These are phyloP conservation scores for Brachylomia viminalis DNA, from an alignment of 2,888 invertebrate species.

Conservation along the genomic window DNA sequence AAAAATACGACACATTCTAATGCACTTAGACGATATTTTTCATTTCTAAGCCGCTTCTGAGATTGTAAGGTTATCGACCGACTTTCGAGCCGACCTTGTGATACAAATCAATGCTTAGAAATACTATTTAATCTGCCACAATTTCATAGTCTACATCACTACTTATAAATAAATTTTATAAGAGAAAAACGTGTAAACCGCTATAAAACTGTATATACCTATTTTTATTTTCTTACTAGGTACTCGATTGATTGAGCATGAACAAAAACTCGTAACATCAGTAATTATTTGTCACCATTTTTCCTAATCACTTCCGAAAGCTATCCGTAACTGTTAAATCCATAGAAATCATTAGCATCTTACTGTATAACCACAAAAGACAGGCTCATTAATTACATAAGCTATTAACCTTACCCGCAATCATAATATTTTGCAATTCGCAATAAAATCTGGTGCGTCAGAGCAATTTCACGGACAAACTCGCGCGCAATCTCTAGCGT, in stretches of 20 bases:
- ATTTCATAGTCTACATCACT: slow-evolving; percentile 47
- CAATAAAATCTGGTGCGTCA: slow-evolving; percentile 26
- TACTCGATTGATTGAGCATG: neutral
- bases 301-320: neutral
- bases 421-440: slow-evolving; percentile 50
- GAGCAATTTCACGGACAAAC: slow-evolving; percentile 41
- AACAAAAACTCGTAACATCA: too few relatives aligned
- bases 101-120: slow-evolving; percentile 48
- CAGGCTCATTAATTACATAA: slow-evolving; percentile 23
- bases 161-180: neutral
- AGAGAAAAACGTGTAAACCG: too few relatives aligned
- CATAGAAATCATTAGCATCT: slow-evolving; percentile 21
- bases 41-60: slow-evolving; percentile 11
- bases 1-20: neutral
- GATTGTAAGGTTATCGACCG: slow-evolving; percentile 56
- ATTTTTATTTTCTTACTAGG: neutral
- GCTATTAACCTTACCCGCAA: slow-evolving; percentile 30
- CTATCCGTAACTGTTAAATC: slow-evolving; percentile 12
- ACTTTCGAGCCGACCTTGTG: slow-evolving; percentile 52
- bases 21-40: slow-evolving; percentile 21
- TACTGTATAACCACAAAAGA: slow-evolving; percentile 16
- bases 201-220: too few relatives aligned
- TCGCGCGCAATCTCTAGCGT: slow-evolving; percentile 44
- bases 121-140: slow-evolving; percentile 46
- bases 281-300: neutral